Evolutionary conservation across 92 coral and sea anemone species (phyloP), one percentile per base, ranked within the genome.

Genomic region (Palythoa caribaeorum): DNA sequence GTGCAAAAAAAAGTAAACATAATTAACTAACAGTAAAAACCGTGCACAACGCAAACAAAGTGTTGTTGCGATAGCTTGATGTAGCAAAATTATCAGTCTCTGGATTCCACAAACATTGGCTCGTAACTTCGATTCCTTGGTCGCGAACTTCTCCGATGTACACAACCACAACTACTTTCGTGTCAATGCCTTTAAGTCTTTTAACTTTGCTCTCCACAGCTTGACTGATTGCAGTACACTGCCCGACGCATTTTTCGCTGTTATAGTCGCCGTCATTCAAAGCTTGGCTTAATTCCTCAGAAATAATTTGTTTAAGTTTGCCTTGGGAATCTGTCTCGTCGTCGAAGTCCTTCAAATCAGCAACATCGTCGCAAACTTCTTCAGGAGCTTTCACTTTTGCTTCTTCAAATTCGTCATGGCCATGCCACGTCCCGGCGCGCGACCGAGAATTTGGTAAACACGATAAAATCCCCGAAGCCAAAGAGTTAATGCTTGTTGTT

Each of bases 381-480:
- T 66, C n/a, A 13, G 73, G 92, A 9, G 47, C 73, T 48, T 84
- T 76, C 2, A 16, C 84, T 3, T n/a, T 47, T 9, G 20, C n/a
- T 14, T 59, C 65, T 15, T n/a, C 65, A 59, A 54, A 54, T 54
- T 2, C 12, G 19, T 86, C 94, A 2, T 79, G 74, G 0, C 99
- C 99, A 55, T 97, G 99, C 99, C 99, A 97, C n/a, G 99, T 94
- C 62, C 88, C 77, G 2, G 99, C 92, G 9, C 99, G 96, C 75
- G 90, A 94, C 19, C 99, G 90, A 11, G 59, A 47, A 35, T 80
- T 83, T 83, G 87, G 28, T 28, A 28, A 28, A 28, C 28, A 28
- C 28, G 28, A 86, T 37, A 94, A 92, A n/a, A 94, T 91, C 1
- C 99, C 98, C 19, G 99, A 97, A 19, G 94, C 98, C 16, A 96